Conservation (phyloP, 2,113 vertebrate species). For the Suricata suricatta region DNA sequence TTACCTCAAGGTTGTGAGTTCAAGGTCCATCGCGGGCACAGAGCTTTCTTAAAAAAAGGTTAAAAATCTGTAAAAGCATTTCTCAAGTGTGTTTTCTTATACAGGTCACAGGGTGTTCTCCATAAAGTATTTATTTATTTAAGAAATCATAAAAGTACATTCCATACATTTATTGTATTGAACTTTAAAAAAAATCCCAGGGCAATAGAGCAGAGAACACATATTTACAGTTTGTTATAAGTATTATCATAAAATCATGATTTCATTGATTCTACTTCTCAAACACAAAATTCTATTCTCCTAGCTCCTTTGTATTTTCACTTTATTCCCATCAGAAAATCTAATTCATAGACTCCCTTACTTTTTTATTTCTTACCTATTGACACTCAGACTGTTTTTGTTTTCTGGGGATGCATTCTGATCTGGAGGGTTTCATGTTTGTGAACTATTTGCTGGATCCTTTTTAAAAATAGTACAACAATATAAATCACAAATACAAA, state of each 20-base stretch:
- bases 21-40: neutral
- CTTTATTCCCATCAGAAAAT: neutral
- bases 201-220: neutral
- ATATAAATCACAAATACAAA: neutral
- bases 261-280: neutral
- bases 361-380: neutral
- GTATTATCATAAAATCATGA: neutral
- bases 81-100: neutral
- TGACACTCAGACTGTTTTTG: neutral
- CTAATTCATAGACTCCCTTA: neutral
- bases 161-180: neutral
- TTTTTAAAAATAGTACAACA: neutral
- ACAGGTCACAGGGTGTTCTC: neutral
- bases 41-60: neutral
- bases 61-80: neutral
- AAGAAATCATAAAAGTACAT: neutral
- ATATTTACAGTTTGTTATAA: neutral
- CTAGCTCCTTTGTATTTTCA: neutral
- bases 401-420: neutral
- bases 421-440: neutral
- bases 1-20: neutral
- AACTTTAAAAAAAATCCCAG: neutral
- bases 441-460: neutral
- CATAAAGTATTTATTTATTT: neutral
- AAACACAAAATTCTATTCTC: neutral